These are phyloP conservation scores for Phodopus roborovskii DNA, from an alignment of 2,113 vertebrate species.

Conservation along the genomic window DNA sequence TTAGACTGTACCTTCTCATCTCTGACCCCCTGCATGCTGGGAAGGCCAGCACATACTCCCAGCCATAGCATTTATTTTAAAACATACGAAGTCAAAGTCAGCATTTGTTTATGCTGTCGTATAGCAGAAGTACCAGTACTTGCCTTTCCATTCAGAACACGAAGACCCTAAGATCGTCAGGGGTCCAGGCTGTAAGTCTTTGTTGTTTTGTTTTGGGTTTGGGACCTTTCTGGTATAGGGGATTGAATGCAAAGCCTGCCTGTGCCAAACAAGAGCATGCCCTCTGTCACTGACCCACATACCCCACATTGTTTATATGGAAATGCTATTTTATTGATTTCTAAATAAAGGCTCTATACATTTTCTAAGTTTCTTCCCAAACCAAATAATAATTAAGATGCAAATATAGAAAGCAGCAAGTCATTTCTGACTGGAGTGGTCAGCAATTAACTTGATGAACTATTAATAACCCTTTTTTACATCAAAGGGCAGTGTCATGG, in stretches of 20 bases:
- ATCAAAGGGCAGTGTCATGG: background rate
- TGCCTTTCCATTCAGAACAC: too few relatives aligned
- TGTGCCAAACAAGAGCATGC: too few relatives aligned
- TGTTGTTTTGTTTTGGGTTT: background rate
- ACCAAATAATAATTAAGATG: constrained; percentile 8
- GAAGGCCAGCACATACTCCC: background rate
- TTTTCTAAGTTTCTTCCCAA: constrained; percentile 48
- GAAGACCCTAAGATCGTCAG: background rate
- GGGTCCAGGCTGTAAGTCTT: too few relatives aligned
- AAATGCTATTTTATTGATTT: background rate
- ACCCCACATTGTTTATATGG: background rate
- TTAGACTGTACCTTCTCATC: background rate
- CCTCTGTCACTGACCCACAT: background rate
- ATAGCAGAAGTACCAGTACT: background rate
- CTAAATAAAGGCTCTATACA: background rate
- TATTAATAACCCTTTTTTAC: background rate
- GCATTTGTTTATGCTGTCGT: background rate
- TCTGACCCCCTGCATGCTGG: background rate
- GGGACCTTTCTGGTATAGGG: background rate
- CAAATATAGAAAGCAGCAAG: background rate
- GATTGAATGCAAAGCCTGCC: background rate
- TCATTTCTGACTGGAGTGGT: too few relatives aligned
- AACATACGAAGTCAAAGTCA: background rate
- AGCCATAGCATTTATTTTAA: background rate
- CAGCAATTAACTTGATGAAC: background rate